Evolutionary conservation across 2,797 vertebrate species (phyloP), one percentile per base, ranked within the genome.

Genomic region (Galaxias olidus): DNA sequence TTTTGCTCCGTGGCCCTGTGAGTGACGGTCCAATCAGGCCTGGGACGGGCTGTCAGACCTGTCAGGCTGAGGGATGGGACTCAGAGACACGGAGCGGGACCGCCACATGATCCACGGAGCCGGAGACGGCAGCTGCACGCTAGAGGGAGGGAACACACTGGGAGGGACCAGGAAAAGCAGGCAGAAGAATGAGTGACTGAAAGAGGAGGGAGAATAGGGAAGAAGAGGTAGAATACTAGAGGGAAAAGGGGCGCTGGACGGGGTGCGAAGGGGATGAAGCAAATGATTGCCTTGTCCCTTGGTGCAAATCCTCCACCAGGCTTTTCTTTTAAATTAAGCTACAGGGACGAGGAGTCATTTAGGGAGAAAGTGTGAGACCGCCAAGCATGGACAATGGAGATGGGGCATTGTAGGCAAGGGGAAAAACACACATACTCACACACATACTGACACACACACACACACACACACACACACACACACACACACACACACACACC

Each of bases 41-140:
- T 54, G 79, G 83, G 87, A 86, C 63, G 63, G 87, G 63, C 83
- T 61, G 68, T 88, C 86, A 86, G 69, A 68, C 61, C 59, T 86
- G 87, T 87, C 86, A 85, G 72, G 79, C 76, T 90, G 85, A 89
- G 61, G 78, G 77, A 91, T 86, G 89, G 86, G 86, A 75, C 81
- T 78, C 84, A 84, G 74, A 84, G 85, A 84, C 79, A 74, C 68
- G 1, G 72, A 80, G 83, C 74, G 63, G 74, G 86, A 78, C 78
- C 57, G 46, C 68, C 64, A 74, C 74, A 40, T 87, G 87, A 91
- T 87, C 76, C 85, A 87, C 74, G 69, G 83, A 85, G 69, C 74
- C 10, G 60, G 15, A 58, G 18, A 4, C 68, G n/a, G 65, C 69
- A 59, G 69, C 69, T 74, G 72, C 70, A 63, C 65, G 41, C 53